Evolutionary conservation across 2,113 vertebrate genomes (phyloP).

Genomic region (Stigmatopora argus): DNA sequence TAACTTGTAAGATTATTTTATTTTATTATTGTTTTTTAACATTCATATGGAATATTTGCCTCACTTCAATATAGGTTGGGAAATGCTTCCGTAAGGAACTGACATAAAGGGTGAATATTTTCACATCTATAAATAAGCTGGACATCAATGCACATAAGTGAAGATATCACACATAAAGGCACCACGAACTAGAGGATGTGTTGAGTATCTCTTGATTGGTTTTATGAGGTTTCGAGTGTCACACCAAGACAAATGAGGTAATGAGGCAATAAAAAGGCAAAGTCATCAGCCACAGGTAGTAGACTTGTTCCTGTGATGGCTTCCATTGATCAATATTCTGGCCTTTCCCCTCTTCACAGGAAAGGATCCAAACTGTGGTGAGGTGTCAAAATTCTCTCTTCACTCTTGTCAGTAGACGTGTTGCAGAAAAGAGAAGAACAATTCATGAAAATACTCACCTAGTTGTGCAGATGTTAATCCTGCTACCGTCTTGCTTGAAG

Average conservation of each 20-base stretch:
- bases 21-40: too few relatives aligned
- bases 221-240: conserved; percentile 54
- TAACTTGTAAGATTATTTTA: too few relatives aligned
- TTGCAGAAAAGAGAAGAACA: not conserved
- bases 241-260: conserved; percentile 74
- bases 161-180: conserved; percentile 61
- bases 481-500: not conserved
- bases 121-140: conserved; percentile 7
- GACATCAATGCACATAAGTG: conserved; percentile 54
- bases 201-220: conserved; percentile 67
- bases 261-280: conserved; percentile 72
- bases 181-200: conserved; percentile 50
- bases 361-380: conserved; percentile 17
- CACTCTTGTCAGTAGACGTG: conserved; percentile 12
- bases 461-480: not conserved
- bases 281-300: conserved; percentile 59
- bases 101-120: not conserved
- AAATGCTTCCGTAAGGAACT: not conserved
- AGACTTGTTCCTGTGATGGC: conserved; percentile 63
- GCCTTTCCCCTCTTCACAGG: conserved; percentile 60
- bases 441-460: not conserved
- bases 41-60: too few relatives aligned
- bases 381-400: conserved; percentile 11
- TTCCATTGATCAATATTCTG: conserved; percentile 66
- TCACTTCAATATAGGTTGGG: too few relatives aligned